Evolutionary conservation across 1,140 invertebrate genomes (phyloP).

Genomic region (Maniola jurtina): DNA sequence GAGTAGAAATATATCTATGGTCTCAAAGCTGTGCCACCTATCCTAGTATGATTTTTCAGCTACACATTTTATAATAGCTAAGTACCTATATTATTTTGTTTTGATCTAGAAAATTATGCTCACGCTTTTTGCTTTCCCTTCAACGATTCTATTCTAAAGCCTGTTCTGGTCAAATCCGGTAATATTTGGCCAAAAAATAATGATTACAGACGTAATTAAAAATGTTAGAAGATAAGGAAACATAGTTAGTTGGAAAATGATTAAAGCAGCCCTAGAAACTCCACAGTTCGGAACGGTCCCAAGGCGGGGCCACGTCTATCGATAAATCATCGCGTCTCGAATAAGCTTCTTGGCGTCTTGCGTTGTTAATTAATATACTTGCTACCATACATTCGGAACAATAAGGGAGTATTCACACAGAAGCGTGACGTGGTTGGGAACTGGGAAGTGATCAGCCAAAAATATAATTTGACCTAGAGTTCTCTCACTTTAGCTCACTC

Average conservation of each 20-base stretch:
- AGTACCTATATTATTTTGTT: no score
- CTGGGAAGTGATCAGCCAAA: not conserved
- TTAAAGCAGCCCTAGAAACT: constrained; percentile 12
- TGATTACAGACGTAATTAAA: no score
- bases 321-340: constrained; percentile 13
- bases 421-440: not conserved
- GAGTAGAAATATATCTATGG: no score
- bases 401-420: not conserved
- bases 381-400: not conserved
- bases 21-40: no score
- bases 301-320: constrained; percentile 8
- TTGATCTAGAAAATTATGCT: no score
- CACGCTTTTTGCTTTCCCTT: no score
- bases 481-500: no score
- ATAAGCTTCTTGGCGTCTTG: constrained; percentile 12
- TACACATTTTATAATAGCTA: no score
- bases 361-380: constrained; percentile 5
- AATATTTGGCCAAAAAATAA: not conserved
- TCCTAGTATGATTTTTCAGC: no score
- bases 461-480: no score
- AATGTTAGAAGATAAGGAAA: not conserved
- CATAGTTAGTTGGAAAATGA: not conserved
- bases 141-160: no score
- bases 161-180: no score
- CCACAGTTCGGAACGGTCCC: constrained; percentile 1